Conservation (phyloP, 1,140 invertebrate genomes). For the Zophobas atratus region DNA sequence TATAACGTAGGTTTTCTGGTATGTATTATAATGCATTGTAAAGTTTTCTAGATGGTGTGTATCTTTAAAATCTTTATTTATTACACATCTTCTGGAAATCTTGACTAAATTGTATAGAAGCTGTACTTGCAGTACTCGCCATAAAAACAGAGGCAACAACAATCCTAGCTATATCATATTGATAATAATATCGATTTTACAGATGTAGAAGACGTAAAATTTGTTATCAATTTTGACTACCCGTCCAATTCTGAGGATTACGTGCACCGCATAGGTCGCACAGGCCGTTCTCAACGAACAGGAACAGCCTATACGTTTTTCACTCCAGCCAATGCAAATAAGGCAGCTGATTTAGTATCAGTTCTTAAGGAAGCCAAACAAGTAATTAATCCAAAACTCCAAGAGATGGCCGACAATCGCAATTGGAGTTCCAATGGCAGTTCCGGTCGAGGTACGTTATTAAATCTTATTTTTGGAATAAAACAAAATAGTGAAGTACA, state of each 20-base stretch:
- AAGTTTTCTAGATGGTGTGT: no score
- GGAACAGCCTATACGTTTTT: conserved; percentile 99
- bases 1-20: no score
- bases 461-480: not conserved
- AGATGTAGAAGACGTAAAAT: conserved; percentile 99
- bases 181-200: conserved; percentile 64
- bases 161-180: conserved; percentile 10
- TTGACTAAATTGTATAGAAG: no score
- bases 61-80: no score
- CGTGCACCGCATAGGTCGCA: conserved; percentile 98
- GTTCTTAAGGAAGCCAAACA: conserved; percentile 97
- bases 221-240: conserved; percentile 99
- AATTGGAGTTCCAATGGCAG: conserved; percentile 60
- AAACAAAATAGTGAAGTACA: not conserved
- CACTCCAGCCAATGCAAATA: conserved; percentile 92
- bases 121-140: no score
- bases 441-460: conserved; percentile 55
- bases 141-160: conserved; percentile 20
- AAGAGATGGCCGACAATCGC: conserved; percentile 74
- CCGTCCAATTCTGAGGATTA: conserved; percentile 99
- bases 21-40: no score
- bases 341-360: conserved; percentile 92
- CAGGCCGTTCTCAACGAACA: conserved; percentile 93
- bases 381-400: conserved; percentile 83
- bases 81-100: no score